Conservation (phyloP, 2,113 vertebrate species). For the Pseudopodoces humilis region DNA sequence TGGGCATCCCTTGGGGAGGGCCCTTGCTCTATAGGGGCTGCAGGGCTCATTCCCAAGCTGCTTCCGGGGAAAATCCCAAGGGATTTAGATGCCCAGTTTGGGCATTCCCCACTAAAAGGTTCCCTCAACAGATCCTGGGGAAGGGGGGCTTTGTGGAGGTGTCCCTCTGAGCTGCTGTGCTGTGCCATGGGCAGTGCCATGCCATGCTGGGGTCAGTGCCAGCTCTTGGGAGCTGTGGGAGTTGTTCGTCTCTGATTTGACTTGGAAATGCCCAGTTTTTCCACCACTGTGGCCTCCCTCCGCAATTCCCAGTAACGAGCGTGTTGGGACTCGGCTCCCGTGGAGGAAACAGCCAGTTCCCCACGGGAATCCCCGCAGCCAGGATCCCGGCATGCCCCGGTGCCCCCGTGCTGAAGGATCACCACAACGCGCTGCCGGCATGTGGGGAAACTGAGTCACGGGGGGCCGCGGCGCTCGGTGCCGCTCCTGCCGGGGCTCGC, state of each 20-base stretch:
- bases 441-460: background rate
- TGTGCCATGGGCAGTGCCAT: background rate
- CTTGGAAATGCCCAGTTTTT: background rate
- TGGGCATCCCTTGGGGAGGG: accelerated
- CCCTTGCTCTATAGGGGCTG: accelerated
- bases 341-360: background rate
- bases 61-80: background rate
- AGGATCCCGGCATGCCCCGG: accelerated
- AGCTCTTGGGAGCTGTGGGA: background rate
- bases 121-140: background rate
- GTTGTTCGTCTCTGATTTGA: background rate
- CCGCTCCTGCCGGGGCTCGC: background rate
- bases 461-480: background rate
- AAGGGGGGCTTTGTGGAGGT: accelerated
- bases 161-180: background rate
- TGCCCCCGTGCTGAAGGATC: background rate
- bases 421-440: accelerated
- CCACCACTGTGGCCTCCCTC: background rate
- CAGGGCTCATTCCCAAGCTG: background rate
- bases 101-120: background rate
- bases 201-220: background rate
- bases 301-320: background rate
- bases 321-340: background rate
- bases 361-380: background rate
- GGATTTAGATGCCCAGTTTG: background rate